phyloP scores from a whole-genome alignment of 2,797 vertebrate species.

The Arremon aurantiirostris region DNA sequence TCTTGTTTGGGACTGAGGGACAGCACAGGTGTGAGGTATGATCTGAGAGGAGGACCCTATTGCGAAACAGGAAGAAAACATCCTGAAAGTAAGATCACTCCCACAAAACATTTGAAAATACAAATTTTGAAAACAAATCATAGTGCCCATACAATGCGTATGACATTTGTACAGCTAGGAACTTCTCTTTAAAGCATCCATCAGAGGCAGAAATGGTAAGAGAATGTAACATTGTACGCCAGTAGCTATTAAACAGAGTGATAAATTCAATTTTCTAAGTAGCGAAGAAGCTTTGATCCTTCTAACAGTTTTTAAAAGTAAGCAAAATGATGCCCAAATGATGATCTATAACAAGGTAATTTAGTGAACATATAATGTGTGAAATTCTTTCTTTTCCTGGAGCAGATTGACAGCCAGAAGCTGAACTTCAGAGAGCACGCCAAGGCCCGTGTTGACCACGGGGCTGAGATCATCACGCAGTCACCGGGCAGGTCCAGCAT shows the following conservation, averaged over 20 bases:
- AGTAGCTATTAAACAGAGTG: background rate
- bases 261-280: background rate
- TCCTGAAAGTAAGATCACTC: background rate
- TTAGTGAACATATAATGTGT: background rate
- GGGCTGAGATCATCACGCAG: conserved; percentile 89
- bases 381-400: conserved; percentile 39
- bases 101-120: background rate
- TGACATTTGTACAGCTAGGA: background rate
- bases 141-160: background rate
- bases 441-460: conserved; percentile 92
- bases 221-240: background rate
- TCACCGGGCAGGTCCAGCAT: conserved; percentile 85
- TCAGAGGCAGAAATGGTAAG: background rate
- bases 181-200: background rate
- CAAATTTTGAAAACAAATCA: background rate
- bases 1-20: background rate
- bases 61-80: background rate
- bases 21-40: background rate
- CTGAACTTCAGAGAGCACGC: conserved; percentile 89
- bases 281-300: background rate
- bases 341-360: accelerated
- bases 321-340: background rate
- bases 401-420: conserved; percentile 96
- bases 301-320: background rate
- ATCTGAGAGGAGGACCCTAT: background rate